Conservation (phyloP, 2,888 invertebrate genomes). For the Apodemia mormo region DNA sequence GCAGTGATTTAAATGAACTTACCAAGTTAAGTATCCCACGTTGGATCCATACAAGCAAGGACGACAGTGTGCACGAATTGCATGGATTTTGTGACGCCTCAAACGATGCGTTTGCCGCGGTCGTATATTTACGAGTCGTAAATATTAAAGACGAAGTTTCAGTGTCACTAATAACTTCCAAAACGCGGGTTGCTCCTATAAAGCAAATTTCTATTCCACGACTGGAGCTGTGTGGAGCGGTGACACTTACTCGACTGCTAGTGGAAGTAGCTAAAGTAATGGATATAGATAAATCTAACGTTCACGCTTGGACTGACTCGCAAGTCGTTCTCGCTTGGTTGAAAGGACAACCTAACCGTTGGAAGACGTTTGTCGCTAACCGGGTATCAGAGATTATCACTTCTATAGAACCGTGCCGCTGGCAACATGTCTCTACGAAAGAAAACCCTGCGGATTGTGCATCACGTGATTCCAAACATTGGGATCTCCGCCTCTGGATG, state of each 20-base stretch:
- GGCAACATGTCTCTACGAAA: slow-evolving; percentile 36
- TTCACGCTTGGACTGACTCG: slow-evolving; percentile 32
- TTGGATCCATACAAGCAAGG: slow-evolving; percentile 25
- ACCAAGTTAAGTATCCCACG: slow-evolving; percentile 23
- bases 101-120: slow-evolving; percentile 32
- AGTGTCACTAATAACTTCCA: slow-evolving; percentile 18
- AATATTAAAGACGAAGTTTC: slow-evolving; percentile 13
- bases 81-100: slow-evolving; percentile 38
- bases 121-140: slow-evolving; percentile 25
- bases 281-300: slow-evolving; percentile 6
- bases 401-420: slow-evolving; percentile 25
- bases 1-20: slow-evolving; percentile 26
- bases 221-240: slow-evolving; percentile 22
- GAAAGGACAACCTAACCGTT: slow-evolving; percentile 25
- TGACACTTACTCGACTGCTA: slow-evolving; percentile 24
- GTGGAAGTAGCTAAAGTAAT: slow-evolving; percentile 17
- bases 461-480: slow-evolving; percentile 38
- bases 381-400: slow-evolving; percentile 36
- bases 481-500: slow-evolving; percentile 29
- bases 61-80: slow-evolving; percentile 28
- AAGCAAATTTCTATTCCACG: slow-evolving; percentile 22
- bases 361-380: slow-evolving; percentile 30
- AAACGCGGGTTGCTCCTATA: slow-evolving; percentile 19
- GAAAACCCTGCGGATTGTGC: slow-evolving; percentile 44
- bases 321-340: slow-evolving; percentile 29